These are phyloP conservation scores for Neocrepidodera transversa DNA, from an alignment of 2,888 invertebrate genomes.

Conservation along the genomic window DNA sequence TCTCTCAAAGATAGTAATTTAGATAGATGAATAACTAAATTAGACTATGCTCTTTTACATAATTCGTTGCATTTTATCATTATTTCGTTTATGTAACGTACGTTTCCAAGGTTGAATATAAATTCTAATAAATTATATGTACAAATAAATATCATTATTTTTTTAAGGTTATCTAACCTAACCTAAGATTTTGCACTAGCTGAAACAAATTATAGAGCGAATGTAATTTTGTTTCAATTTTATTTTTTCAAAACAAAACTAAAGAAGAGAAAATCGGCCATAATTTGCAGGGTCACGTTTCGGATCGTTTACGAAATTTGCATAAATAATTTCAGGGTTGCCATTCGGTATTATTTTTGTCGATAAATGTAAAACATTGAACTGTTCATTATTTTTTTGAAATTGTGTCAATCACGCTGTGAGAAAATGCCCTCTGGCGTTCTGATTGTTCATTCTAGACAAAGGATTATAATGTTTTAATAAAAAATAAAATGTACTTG, in stretches of 20 bases:
- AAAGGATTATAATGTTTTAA: too few relatives aligned
- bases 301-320: not conserved
- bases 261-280: too few relatives aligned
- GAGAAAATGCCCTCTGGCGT: not conserved
- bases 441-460: too few relatives aligned
- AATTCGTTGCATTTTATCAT: slow-evolving; percentile 4
- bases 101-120: slow-evolving; percentile 6
- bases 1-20: slow-evolving; percentile 9
- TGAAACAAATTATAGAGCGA: too few relatives aligned
- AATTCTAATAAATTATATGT: too few relatives aligned
- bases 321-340: slow-evolving; percentile 9
- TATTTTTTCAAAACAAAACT: too few relatives aligned
- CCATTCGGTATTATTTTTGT: not conserved
- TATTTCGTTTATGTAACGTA: slow-evolving; percentile 7
- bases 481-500: too few relatives aligned
- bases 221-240: too few relatives aligned
- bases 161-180: too few relatives aligned
- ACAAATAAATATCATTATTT: too few relatives aligned
- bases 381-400: slow-evolving; percentile 1
- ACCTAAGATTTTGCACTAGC: too few relatives aligned
- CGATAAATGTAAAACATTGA: not conserved
- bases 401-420: slow-evolving; percentile 1
- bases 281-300: slow-evolving; percentile 2
- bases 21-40: slow-evolving; percentile 12
- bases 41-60: slow-evolving; percentile 6